phyloP scores from a whole-genome alignment of 2,888 invertebrate genomes.

The Chorisops tibialis region DNA sequence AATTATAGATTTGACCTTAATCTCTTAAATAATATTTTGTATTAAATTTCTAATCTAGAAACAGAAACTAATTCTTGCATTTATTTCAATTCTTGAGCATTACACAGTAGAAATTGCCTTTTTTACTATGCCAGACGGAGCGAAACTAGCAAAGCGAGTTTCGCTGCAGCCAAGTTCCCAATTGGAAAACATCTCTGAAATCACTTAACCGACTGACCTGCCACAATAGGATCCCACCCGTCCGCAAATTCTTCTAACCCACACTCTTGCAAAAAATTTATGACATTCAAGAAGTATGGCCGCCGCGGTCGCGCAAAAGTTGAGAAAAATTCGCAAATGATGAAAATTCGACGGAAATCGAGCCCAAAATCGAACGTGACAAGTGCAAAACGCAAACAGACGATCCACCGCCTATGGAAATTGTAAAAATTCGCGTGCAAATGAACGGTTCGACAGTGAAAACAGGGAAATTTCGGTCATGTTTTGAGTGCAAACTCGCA shows the following conservation, averaged over 20 bases:
- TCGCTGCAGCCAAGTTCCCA: no score
- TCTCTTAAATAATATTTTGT: no score
- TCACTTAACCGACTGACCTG: not conserved
- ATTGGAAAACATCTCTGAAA: not conserved
- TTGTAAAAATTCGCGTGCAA: not conserved
- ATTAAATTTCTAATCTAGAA: no score
- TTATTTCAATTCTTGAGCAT: no score
- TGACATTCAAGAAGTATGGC: slow-evolving; percentile 31
- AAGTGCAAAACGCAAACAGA: slow-evolving; percentile 2
- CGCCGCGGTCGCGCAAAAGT: slow-evolving; percentile 24
- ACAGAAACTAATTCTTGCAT: no score
- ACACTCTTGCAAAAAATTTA: not conserved
- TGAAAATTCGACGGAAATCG: slow-evolving; percentile 25
- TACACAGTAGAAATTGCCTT: no score
- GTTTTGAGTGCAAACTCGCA: slow-evolving; percentile 26
- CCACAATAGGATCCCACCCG: not conserved
- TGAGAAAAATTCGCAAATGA: slow-evolving; percentile 30
- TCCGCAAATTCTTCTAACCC: not conserved
- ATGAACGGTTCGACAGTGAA: slow-evolving; percentile 5
- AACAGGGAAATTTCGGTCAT: slow-evolving; percentile 12
- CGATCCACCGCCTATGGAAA: slow-evolving; percentile 6
- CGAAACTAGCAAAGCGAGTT: no score
- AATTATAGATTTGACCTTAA: no score
- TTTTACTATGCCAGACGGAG: no score
- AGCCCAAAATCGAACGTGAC: slow-evolving; percentile 3